A percentile compares a stretch with the other conserved stretches of the same genome.
phyloP scores from a whole-genome alignment of 2,113 vertebrate genomes.

The Anhinga rufa region DNA sequence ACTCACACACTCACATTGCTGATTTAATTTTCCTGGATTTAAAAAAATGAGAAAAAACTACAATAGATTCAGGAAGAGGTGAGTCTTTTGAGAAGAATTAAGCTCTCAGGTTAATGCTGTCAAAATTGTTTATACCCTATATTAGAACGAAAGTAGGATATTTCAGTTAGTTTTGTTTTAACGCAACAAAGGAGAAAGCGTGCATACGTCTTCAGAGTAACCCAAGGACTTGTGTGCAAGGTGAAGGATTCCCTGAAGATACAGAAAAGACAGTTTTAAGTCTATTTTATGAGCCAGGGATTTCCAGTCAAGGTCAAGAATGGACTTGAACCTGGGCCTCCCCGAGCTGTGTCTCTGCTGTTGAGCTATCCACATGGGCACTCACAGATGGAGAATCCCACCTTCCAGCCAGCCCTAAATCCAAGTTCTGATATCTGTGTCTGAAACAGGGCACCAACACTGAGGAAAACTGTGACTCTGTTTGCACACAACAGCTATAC shows the following conservation, averaged over 20 bases:
- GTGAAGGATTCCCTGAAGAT: not conserved
- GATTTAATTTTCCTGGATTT: not conserved
- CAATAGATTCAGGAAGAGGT: not conserved
- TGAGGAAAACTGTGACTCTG: not conserved
- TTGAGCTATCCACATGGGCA: not conserved
- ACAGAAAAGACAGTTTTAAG: not conserved
- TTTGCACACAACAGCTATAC: not conserved
- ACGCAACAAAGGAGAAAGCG: not conserved
- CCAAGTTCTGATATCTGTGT: not conserved
- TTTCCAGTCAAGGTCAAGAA: not conserved
- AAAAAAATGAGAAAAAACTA: fast-evolving
- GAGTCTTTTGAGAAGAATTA: not conserved
- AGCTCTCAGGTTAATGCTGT: not conserved
- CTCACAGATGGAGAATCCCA: not conserved
- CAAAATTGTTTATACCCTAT: not conserved
- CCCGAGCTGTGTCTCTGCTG: not conserved
- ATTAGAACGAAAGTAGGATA: not conserved
- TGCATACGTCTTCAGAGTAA: not conserved
- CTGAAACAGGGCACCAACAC: fast-evolving
- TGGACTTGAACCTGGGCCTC: not conserved
- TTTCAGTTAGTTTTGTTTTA: not conserved
- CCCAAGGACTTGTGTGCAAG: not conserved
- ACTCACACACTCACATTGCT: not conserved
- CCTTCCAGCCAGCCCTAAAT: not conserved
- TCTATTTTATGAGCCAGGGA: not conserved